Evolutionary conservation across 2,888 invertebrate genomes (phyloP).

Genomic region (Ethmia dodecea): DNA sequence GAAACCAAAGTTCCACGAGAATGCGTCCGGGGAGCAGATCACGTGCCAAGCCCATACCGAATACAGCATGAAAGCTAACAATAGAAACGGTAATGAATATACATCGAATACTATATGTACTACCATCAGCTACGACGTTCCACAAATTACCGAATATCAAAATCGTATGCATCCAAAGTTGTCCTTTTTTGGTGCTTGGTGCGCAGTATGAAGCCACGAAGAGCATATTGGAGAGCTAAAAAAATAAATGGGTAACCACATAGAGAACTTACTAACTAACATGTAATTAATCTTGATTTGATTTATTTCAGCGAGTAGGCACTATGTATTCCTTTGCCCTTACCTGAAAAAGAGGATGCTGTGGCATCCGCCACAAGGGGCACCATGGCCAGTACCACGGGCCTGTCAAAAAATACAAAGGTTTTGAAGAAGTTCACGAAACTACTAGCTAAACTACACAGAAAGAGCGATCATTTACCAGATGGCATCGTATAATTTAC

Average conservation of each 20-base stretch:
- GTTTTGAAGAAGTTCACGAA: background rate
- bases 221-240: slow-evolving; percentile 87
- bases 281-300: too few relatives aligned
- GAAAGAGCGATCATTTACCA: slow-evolving; percentile 34
- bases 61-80: slow-evolving; percentile 86
- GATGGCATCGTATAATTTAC: slow-evolving; percentile 67
- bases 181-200: slow-evolving; percentile 87
- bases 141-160: slow-evolving; percentile 83
- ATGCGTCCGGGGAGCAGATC: slow-evolving; percentile 91
- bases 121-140: background rate
- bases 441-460: background rate
- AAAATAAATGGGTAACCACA: slow-evolving; percentile 31
- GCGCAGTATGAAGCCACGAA: slow-evolving; percentile 89
- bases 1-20: slow-evolving; percentile 92
- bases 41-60: slow-evolving; percentile 95
- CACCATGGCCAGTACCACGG: slow-evolving; percentile 84
- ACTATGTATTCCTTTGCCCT: too few relatives aligned
- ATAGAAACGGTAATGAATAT: background rate
- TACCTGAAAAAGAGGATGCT: slow-evolving; percentile 81
- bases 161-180: slow-evolving; percentile 88
- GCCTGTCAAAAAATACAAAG: slow-evolving; percentile 37
- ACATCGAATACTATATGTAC: background rate
- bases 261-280: too few relatives aligned
- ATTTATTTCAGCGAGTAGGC: too few relatives aligned
- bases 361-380: slow-evolving; percentile 84